phyloP scores from a whole-genome alignment of 2,888 invertebrate species.

The Pollenia angustigena region DNA sequence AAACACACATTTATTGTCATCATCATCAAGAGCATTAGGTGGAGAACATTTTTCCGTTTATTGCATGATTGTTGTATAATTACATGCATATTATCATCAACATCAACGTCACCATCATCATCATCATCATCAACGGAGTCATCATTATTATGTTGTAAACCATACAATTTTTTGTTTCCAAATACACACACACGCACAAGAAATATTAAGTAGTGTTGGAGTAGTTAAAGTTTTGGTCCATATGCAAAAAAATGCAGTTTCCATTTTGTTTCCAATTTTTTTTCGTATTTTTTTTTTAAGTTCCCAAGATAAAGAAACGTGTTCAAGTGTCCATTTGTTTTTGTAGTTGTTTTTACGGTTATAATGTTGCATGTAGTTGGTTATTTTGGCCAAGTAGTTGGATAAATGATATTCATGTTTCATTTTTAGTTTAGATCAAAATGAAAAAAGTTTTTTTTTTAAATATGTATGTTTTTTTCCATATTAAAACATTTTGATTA shows the following conservation, averaged over 20 bases:
- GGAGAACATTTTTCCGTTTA: slow-evolving; percentile 41
- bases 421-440: slow-evolving; percentile 50
- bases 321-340: slow-evolving; percentile 77
- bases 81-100: slow-evolving; percentile 51
- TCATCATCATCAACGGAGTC: slow-evolving; percentile 16
- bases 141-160: slow-evolving; percentile 45
- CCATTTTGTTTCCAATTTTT: background rate
- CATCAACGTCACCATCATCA: slow-evolving; percentile 2
- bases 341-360: slow-evolving; percentile 36
- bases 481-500: slow-evolving; percentile 46
- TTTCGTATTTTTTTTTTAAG: slow-evolving; percentile 1
- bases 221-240: slow-evolving; percentile 54
- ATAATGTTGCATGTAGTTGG: slow-evolving; percentile 43
- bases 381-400: slow-evolving; percentile 45
- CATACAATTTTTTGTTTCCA: slow-evolving; percentile 14
- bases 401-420: slow-evolving; percentile 64
- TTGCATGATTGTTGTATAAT: slow-evolving; percentile 52
- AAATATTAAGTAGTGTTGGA: slow-evolving; percentile 20
- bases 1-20: slow-evolving; percentile 34
- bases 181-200: background rate
- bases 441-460: slow-evolving; percentile 42
- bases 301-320: slow-evolving; percentile 74
- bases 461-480: slow-evolving; percentile 42
- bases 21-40: slow-evolving; percentile 36
- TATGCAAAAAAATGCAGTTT: slow-evolving; percentile 12